A percentile compares a stretch with the other conserved stretches of the same genome.
These are phyloP conservation scores for Galerucella calmariensis DNA, from an alignment of 2,888 invertebrate genomes.

Conservation along the genomic window DNA sequence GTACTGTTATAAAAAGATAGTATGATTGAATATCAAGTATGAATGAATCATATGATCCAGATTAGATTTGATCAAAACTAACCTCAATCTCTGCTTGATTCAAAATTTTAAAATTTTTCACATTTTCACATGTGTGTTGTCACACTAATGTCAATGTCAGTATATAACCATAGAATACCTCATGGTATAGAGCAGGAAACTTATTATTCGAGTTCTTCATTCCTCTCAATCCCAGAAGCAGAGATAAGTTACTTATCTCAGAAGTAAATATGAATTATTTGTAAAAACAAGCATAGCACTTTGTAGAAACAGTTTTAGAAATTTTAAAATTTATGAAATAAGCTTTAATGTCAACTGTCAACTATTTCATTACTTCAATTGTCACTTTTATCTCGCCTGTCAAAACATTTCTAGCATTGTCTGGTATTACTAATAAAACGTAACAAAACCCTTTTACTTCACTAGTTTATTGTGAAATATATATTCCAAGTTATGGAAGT, in stretches of 20 bases:
- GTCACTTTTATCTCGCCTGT: background rate
- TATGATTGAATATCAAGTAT: background rate
- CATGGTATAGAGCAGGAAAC: too few relatives aligned
- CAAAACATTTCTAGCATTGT: background rate
- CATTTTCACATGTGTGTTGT: too few relatives aligned
- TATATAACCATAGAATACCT: too few relatives aligned
- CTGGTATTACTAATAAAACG: background rate
- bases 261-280: too few relatives aligned
- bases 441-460: background rate
- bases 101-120: too few relatives aligned
- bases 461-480: slow-evolving; percentile 9
- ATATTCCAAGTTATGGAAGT: slow-evolving; percentile 39
- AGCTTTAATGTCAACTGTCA: background rate
- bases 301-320: too few relatives aligned
- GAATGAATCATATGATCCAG: background rate
- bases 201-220: too few relatives aligned
- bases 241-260: too few relatives aligned
- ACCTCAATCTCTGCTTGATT: background rate
- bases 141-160: background rate
- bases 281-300: too few relatives aligned
- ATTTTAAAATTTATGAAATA: too few relatives aligned
- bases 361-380: background rate
- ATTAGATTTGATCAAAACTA: background rate
- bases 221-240: too few relatives aligned
- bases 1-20: background rate